Evolutionary conservation across 2,888 invertebrate genomes (phyloP), one percentile per base, ranked within the genome.

Genomic region (Idaea dimidiata): DNA sequence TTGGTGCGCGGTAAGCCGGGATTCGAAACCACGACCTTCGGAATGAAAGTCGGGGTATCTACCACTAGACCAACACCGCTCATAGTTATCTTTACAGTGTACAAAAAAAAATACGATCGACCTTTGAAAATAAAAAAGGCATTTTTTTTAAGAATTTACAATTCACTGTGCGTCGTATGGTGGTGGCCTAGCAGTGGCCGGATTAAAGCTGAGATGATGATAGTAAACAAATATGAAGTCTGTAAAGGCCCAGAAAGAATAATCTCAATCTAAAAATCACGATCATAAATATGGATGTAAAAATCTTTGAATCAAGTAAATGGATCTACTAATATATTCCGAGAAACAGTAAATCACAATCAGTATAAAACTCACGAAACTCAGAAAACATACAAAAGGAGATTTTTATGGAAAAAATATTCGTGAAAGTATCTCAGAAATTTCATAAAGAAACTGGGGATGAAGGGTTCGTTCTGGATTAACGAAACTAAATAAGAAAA

Each of bases 281-380:
- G 54, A 56, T 61, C 16, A 62, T 54, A 59, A 58, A 66, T 62
- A 62, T 61, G 62, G 62, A 66, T 62, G 31, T 58, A 59, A 59
- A 57, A 63, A 32, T 55, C 59, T 17, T 55, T 1, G 54, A 66
- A 72, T 66, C 65, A 65, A 72, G 72, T 75, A 77, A 77, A 78
- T 73, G 76, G 77, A 76, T 75, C 75, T 75, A 70, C 74, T 76
- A 69, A 76, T 75, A 77, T 77, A 73, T 74, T 73, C 69, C 69
- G 66, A 68, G 71, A 70, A 72, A 74, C 72, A 73, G 77, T 81
- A 77, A 80, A 79, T 79, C 79, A 80, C 76, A 79, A 79, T 79
- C 75, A 78, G 79, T 76, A 79, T 77, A 80, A 76, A 75, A 74
- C 77, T 75, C 75, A 74, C 73, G 73, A 72, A 43, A 72, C 71